Conservation (phyloP, 2,888 invertebrate genomes). For the Rhagonycha lutea region DNA sequence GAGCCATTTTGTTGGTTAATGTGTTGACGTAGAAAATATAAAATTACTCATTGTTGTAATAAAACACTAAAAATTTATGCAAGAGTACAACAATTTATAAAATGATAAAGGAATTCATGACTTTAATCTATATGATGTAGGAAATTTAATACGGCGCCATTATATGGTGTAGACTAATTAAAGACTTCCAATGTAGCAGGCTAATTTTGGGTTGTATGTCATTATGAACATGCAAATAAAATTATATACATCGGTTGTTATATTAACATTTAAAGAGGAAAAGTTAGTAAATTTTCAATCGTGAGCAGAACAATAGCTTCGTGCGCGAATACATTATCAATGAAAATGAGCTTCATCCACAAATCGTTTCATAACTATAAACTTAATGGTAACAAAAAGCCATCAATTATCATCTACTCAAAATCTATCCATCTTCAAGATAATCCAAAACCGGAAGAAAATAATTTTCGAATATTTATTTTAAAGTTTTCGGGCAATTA, state of each 20-base stretch:
- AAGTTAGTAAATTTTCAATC: background rate
- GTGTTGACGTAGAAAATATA: background rate
- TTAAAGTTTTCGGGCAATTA: too few species aligned
- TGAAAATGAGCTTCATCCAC: background rate
- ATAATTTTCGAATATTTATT: background rate
- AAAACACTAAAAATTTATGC: background rate
- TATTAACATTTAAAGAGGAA: background rate
- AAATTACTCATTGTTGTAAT: background rate
- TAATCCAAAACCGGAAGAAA: background rate
- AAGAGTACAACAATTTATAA: background rate
- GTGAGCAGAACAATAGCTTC: background rate
- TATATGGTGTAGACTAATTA: background rate
- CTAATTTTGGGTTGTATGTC: background rate
- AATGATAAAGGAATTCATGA: background rate
- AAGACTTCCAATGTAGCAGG: background rate
- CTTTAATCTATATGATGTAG: background rate
- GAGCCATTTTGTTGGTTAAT: background rate
- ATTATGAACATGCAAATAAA: background rate
- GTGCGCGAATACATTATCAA: background rate
- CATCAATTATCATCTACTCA: background rate
- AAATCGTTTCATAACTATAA: background rate
- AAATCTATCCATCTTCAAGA: background rate
- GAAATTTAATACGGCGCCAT: background rate
- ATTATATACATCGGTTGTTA: background rate
- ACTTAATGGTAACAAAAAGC: background rate